Base-by-base conservation (phyloP, 1,140 invertebrate genomes). In the Manduca sexta region DNA sequence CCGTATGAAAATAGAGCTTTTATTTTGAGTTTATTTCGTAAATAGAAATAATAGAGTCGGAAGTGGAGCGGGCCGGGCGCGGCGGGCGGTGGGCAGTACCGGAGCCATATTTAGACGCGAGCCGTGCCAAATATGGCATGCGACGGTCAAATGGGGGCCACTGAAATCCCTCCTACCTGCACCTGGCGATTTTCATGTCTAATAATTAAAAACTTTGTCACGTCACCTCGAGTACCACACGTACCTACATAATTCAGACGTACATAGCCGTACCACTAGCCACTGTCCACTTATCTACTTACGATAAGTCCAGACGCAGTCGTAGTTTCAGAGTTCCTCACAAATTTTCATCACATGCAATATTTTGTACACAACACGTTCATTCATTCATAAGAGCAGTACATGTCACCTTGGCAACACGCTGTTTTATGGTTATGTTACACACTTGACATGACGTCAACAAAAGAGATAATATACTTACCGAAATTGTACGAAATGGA, bases 41-140 rank as follows among this genome's bases (percentile, higher is more conserved):
- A 85, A 84, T 85, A 83, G 78, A 85, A 85, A 81, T 82, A 85
- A 85, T 83, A 83, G 76, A 75, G 69, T 75, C 84, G 87, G 86
- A 88, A 87, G 84, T 86, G 67, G 73, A 77, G 69, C 69, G 69
- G 60, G 61, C 64, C 71, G 73, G 54, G 69, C 74, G 76, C 70
- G 67, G 76, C 72, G 66, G 72, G 69, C 64, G 70, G 74, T 81
- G 86, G 90, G 90, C 90, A 86, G 87, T 88, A 88, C 89, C 88
- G 88, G 87, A 88, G 88, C 91, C 91, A 90, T 91, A 92, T 91
- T 91, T 91, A 91, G 91, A 91, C 88, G 82, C 88, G 88, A 86
- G 86, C 88, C 88, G 87, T 90, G 82, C 90, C 90, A 89, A 91
- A 91, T 91, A 91, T 88, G 90, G 91, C 83, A 89, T 89, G 89